Conservation (phyloP, 2,797 vertebrate genomes). For the Perodicticus potto region DNA sequence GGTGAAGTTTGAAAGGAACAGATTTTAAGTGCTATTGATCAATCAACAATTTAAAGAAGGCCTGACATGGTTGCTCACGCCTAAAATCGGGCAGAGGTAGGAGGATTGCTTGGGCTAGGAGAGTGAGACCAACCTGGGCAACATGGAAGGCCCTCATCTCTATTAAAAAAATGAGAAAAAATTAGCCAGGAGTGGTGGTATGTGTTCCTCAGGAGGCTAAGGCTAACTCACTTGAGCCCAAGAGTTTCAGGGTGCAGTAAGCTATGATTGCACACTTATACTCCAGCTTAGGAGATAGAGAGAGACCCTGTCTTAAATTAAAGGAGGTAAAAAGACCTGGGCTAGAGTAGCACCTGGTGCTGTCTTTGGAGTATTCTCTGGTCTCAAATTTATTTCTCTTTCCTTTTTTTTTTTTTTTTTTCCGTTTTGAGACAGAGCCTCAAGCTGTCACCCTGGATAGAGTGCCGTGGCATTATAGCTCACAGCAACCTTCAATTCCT, state of each 20-base stretch:
- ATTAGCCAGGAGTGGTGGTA: neutral
- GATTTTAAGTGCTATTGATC: neutral
- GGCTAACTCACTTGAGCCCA: neutral
- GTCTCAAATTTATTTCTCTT: conserved; percentile 34
- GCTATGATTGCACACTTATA: neutral
- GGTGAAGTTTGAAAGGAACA: conserved; percentile 1
- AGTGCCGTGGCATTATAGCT: too few species aligned
- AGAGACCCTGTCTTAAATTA: neutral
- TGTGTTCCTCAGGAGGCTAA: neutral
- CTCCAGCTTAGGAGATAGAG: neutral
- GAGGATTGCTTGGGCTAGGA: neutral
- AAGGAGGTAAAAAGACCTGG: neutral
- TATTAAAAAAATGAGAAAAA: neutral
- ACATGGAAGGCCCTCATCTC: neutral
- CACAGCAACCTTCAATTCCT: too few species aligned
- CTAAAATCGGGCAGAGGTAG: neutral
- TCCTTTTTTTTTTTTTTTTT: neutral
- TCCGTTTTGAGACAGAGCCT: too few species aligned
- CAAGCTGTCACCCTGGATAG: too few species aligned
- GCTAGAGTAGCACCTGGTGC: neutral
- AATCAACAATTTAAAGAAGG: conserved; percentile 16
- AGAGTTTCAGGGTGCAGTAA: neutral
- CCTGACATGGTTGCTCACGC: neutral
- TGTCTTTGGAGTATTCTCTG: neutral
- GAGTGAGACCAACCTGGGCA: neutral